Evolutionary conservation across 2,113 vertebrate genomes (phyloP), one percentile per base, ranked within the genome.

Genomic region (Clarias gariepinus): DNA sequence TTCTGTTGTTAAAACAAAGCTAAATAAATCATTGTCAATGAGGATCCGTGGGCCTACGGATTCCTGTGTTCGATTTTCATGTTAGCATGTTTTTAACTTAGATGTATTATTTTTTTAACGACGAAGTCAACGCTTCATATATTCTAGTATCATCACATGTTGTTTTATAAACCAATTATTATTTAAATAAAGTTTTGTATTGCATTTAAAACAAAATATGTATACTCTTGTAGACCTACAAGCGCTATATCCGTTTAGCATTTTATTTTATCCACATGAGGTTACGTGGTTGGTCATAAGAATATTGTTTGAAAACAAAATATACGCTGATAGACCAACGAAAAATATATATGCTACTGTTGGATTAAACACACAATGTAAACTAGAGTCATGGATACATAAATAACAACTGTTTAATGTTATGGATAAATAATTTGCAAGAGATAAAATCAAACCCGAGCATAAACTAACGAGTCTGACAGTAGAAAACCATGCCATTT

Each of bases 121-220:
- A 58, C n/a, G 19, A 9, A 12, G 18, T 53, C 47, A 52, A 53
- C 63, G 82, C 53, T 71, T 71, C n/a, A 58, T 69, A 57, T 57
- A 69, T 57, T 19, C 68, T 71, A 58, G 36, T 58, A 57, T 13
- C 28, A 73, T 73, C 53, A 28, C 52, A 15, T 58, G 47, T 63
- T 18, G 1, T 82, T 52, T 28, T 58, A 55, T 83, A 83, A 83
- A 73, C 64, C 19, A 53, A 78, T 53, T 64, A 85, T 78, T 63
- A 64, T 15, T 64, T 23, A 61, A 77, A 85, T 77, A 76, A 76
- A 85, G 18, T 47, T 74, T 60, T 78, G 57, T 63, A 77, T 71
- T 28, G 15, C 36, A 77, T 25, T 28, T 57, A 71, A 53, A 77
- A 82, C 36, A 47, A 60, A 84, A 57, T 73, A 30, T 23, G 80